Percentiles rank a stretch among this genome's conserved stretches.
Conservation (phyloP, 1,140 invertebrate species). For the Scaptomyza pallida region DNA sequence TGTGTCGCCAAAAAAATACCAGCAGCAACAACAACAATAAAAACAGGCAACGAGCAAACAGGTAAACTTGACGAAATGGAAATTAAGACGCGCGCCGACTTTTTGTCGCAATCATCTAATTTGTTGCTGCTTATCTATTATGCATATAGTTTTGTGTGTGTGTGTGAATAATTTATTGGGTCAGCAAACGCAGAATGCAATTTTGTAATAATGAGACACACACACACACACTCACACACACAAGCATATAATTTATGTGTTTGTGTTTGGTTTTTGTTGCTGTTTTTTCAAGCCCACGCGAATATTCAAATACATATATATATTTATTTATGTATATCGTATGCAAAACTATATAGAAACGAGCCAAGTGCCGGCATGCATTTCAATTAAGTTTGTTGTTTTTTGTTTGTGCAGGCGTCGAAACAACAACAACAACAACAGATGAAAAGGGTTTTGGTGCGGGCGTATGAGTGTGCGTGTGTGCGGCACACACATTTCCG, state of each 20-base stretch:
- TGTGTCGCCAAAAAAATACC: conserved; percentile 70
- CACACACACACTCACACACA: conserved; percentile 11
- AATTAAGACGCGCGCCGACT: conserved; percentile 61
- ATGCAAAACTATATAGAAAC: conserved; percentile 15
- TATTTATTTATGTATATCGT: conserved; percentile 5
- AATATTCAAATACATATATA: conserved; percentile 50
- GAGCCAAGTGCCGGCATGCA: conserved; percentile 52
- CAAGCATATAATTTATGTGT: background rate
- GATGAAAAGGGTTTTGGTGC: conserved; percentile 12
- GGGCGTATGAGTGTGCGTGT: conserved; percentile 4
- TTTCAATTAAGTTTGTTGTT: conserved; percentile 50
- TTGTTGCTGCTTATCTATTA: conserved; percentile 56
- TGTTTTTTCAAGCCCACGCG: conserved; percentile 49
- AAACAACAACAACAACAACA: background rate
- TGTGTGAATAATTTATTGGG: conserved; percentile 57
- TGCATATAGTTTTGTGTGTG: conserved; percentile 23
- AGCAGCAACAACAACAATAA: conserved; percentile 1
- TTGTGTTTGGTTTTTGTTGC: background rate
- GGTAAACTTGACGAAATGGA: conserved; percentile 77
- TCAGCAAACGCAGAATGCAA: conserved; percentile 64
- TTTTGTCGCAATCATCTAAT: conserved; percentile 70
- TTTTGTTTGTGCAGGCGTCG: conserved; percentile 38
- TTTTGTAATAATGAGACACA: conserved; percentile 59
- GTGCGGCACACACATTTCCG: conserved; percentile 48
- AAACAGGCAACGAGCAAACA: conserved; percentile 46